Evolutionary conservation across 2,797 vertebrate genomes (phyloP).

Genomic region (Hypotaenidia okinawae): DNA sequence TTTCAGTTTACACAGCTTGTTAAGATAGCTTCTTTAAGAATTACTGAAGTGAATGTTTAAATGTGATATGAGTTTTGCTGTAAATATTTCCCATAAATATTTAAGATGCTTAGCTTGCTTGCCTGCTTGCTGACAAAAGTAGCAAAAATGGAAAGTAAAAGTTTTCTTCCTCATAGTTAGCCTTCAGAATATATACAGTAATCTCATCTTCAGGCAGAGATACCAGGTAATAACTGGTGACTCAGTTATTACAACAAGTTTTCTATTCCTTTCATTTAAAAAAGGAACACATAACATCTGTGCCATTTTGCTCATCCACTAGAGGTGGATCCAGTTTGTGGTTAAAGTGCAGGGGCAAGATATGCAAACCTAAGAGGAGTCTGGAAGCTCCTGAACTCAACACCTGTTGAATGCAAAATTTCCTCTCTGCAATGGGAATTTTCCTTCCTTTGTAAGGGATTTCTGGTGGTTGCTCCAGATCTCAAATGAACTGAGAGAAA

Average conservation of each 20-base stretch:
- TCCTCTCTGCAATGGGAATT: neutral
- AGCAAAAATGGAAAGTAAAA: neutral
- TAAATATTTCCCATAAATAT: neutral
- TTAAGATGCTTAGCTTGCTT: neutral
- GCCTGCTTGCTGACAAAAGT: neutral
- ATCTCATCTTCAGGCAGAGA: neutral
- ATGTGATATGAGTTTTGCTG: neutral
- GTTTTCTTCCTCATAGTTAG: neutral
- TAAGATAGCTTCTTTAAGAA: neutral
- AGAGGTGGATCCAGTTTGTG: too few species aligned
- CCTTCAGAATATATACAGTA: neutral
- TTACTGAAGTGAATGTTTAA: neutral
- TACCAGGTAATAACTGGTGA: neutral
- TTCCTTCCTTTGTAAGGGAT: neutral
- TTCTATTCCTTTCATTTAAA: neutral
- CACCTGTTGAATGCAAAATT: neutral
- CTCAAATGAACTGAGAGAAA: neutral
- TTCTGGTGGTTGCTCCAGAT: neutral
- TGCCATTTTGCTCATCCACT: neutral
- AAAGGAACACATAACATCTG: rapidly evolving
- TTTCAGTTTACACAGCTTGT: neutral
- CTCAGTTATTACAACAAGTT: neutral
- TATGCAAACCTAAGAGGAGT: neutral
- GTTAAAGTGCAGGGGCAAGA: neutral
- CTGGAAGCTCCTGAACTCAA: neutral